These are phyloP conservation scores for Caenorhabditis wallacei DNA, from an alignment of 2,888 invertebrate species.

Conservation along the genomic window DNA sequence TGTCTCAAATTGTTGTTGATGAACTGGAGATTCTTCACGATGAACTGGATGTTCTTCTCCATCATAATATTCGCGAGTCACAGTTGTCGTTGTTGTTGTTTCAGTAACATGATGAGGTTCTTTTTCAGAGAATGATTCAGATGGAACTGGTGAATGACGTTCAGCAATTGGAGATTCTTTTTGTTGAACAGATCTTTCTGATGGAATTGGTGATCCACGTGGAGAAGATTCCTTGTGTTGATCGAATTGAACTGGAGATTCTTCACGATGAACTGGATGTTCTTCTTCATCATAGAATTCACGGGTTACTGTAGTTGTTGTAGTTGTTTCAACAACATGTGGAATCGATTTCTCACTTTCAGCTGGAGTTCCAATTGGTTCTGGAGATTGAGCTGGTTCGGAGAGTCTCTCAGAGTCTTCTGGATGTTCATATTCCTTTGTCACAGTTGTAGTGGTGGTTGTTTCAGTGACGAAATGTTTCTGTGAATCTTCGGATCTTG, in stretches of 20 bases:
- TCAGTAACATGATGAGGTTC: conserved; percentile 22
- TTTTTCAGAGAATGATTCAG: conserved; percentile 18
- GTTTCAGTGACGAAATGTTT: conserved; percentile 24
- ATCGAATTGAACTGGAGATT: neutral
- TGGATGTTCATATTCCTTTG: conserved; percentile 10
- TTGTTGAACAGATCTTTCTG: conserved; percentile 16
- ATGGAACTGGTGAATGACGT: conserved; percentile 36
- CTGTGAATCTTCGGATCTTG: conserved; percentile 1
- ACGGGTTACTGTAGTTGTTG: conserved; percentile 17
- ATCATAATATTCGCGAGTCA: conserved; percentile 48
- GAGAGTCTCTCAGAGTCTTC: conserved; percentile 29
- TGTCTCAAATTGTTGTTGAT: too few relatives aligned
- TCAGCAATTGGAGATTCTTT: conserved; percentile 1
- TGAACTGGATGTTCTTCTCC: neutral
- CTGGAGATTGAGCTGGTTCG: conserved; percentile 22
- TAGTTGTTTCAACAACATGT: conserved; percentile 26
- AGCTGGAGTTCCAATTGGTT: conserved; percentile 7
- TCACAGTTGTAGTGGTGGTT: conserved; percentile 37
- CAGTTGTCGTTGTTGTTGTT: conserved; percentile 48
- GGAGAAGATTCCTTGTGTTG: neutral
- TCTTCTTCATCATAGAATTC: conserved; percentile 14
- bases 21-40: neutral
- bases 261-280: conserved; percentile 1
- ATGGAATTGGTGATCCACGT: conserved; percentile 15
- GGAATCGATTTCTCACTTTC: conserved; percentile 14